Percentiles rank a stretch among this genome's conserved stretches.
Conservation (phyloP, 2,113 vertebrate species). For the Porphyrio hochstetteri region DNA sequence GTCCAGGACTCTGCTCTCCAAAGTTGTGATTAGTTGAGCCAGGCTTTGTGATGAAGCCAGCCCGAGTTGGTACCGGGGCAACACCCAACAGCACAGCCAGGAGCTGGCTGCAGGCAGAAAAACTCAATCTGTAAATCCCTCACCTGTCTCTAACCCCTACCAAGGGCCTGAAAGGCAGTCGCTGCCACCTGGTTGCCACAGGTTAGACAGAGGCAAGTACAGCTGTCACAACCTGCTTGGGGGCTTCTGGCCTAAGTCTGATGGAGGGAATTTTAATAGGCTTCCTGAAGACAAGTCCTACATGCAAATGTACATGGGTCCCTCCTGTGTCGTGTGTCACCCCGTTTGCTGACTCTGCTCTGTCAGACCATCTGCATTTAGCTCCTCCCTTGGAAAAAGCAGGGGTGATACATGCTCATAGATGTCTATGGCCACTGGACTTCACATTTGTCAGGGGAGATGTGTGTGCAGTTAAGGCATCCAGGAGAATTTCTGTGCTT, state of each 20-base stretch:
- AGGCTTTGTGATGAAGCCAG: not conserved
- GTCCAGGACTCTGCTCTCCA: not conserved
- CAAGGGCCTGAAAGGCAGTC: not conserved
- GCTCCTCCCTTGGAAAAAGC: not conserved
- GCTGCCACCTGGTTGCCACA: not conserved
- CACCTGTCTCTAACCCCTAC: not conserved
- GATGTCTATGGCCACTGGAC: not conserved
- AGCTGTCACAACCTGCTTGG: not conserved
- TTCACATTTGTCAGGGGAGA: not conserved
- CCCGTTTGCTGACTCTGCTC: not conserved
- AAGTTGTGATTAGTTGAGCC: not conserved
- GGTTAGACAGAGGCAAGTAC: not conserved
- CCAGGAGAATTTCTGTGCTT: not conserved
- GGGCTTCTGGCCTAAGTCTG: not conserved
- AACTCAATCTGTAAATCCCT: not conserved
- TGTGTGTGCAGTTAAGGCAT: not conserved
- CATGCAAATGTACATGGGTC: not conserved
- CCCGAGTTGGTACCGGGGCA: not conserved
- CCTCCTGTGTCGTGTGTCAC: fast-evolving
- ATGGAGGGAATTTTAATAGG: not conserved
- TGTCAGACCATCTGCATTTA: not conserved
- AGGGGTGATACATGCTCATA: not conserved
- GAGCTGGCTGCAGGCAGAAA: not conserved
- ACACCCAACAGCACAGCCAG: not conserved
- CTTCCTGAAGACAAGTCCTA: not conserved